Evolutionary conservation across 2,113 vertebrate genomes (phyloP).

Genomic region (Eolophus roseicapilla): DNA sequence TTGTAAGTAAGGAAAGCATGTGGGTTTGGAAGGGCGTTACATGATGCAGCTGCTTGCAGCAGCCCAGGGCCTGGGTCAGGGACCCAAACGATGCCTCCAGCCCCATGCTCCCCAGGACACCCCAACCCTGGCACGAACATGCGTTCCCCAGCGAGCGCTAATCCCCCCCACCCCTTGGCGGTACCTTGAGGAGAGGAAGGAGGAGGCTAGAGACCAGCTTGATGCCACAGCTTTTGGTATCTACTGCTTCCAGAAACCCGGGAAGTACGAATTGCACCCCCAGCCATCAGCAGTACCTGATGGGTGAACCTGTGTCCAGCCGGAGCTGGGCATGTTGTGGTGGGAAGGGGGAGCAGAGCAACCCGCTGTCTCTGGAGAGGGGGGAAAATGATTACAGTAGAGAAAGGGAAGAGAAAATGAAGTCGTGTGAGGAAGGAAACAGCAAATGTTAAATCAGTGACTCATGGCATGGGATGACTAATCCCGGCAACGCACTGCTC

Average conservation of each 20-base stretch:
- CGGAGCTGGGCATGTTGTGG: rapidly evolving
- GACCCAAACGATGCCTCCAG: not conserved
- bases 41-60: not conserved
- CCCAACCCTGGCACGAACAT: rapidly evolving
- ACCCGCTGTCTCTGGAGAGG: not conserved
- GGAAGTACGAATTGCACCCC: not conserved
- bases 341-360: not conserved
- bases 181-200: not conserved
- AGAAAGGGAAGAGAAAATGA: not conserved
- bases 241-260: not conserved
- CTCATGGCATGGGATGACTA: conserved; percentile 37
- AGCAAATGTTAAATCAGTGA: conserved; percentile 33
- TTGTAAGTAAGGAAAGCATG: no score
- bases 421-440: conserved; percentile 34
- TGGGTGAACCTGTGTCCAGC: not conserved
- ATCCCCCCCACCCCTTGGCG: not conserved
- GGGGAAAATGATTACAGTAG: not conserved
- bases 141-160: rapidly evolving
- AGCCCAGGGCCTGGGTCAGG: not conserved
- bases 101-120: not conserved
- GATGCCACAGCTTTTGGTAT: not conserved
- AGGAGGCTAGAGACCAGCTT: not conserved
- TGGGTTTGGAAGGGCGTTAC: no score
- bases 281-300: not conserved
- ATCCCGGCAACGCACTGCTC: not conserved